Base-by-base conservation (phyloP, 2,888 invertebrate species). In the Erebia palarica region DNA sequence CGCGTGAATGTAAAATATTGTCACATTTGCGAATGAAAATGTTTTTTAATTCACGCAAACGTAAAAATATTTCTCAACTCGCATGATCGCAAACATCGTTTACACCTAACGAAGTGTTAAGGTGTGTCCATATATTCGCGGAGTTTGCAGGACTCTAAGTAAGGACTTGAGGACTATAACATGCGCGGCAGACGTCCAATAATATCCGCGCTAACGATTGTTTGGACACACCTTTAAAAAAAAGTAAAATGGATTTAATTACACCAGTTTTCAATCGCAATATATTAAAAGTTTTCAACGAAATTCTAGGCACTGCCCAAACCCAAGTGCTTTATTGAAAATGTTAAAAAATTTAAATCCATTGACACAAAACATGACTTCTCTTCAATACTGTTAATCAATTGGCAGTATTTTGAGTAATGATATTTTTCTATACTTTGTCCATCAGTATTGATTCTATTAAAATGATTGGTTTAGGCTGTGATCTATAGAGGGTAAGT, bases 291-390 rank as follows among this genome's bases (percentile, higher is more conserved):
- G 66, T 49, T 11, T 61, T 61, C 16, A 58, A 44, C 44, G 7
- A 47, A 53, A 60, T 36, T 53, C 53, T 53, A 69, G 61, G 58
- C 18, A 59, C 65, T 73, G 79, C 77, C 73, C 68, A 72, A 84
- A 88, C 90, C 91, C 91, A 87, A 84, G 84, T 92, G 92, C 92
- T 92, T 91, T 84, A 82, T 89, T 88, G 89, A 91, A 91, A 89
- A 80, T 79, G 77, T 81, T 73, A 85, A 85, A 58, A 81, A 53
- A 81, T 82, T 82, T 85, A 81, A 72, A 82, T 89, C 91, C 93
- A 91, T 90, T 90, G 84, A 92, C 83, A 89, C 91, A 86, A 84
- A 91, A 91, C 90, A 91, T 88, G 78, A 77, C 86, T 88, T 87
- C 86, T 84, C 76, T 68, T 68, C 53, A 36, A 16, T 60, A 51